phyloP scores from a whole-genome alignment of 2,888 invertebrate genomes.

The Mythimna pallens region DNA sequence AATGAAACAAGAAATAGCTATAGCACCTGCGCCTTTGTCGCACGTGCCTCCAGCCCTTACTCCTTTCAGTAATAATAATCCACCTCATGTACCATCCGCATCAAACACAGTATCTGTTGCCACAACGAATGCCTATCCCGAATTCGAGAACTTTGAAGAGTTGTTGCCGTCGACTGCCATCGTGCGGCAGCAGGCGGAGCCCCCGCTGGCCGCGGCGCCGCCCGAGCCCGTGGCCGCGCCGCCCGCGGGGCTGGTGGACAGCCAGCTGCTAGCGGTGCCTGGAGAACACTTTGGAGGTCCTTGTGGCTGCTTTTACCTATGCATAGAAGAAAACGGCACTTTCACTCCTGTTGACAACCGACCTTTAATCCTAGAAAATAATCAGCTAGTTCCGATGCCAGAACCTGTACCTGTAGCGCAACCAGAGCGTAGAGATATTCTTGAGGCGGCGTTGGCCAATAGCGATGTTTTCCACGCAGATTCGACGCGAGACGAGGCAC shows the following conservation, averaged over 20 bases:
- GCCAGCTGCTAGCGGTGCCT: conserved; percentile 93
- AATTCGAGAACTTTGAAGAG: conserved; percentile 86
- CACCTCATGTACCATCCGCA: conserved; percentile 69
- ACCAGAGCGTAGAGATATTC: conserved; percentile 92
- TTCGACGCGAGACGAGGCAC: conserved; percentile 89
- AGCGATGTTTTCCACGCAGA: conserved; percentile 93
- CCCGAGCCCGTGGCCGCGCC: conserved; percentile 68
- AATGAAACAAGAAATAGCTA: conserved; percentile 79
- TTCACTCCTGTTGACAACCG: conserved; percentile 94
- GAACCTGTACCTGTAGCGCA: conserved; percentile 76
- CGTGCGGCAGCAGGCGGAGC: conserved; percentile 76
- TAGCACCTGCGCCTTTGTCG: conserved; percentile 71
- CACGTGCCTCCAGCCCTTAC: conserved; percentile 71
- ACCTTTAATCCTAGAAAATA: conserved; percentile 90
- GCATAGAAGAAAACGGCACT: conserved; percentile 93
- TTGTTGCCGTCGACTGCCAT: conserved; percentile 87
- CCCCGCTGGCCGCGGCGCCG: conserved; percentile 53
- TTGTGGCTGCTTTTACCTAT: conserved; percentile 93
- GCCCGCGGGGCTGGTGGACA: conserved; percentile 86
- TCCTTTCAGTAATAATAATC: conserved; percentile 69
- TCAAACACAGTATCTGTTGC: conserved; percentile 72
- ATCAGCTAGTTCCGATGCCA: conserved; percentile 86
- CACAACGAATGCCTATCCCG: conserved; percentile 73
- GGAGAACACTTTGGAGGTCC: conserved; percentile 94
- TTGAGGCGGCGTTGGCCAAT: conserved; percentile 94